A percentile compares a stretch with the other conserved stretches of the same genome.
phyloP scores from a whole-genome alignment of 2,113 vertebrate genomes.

The Electrona antarctica region DNA sequence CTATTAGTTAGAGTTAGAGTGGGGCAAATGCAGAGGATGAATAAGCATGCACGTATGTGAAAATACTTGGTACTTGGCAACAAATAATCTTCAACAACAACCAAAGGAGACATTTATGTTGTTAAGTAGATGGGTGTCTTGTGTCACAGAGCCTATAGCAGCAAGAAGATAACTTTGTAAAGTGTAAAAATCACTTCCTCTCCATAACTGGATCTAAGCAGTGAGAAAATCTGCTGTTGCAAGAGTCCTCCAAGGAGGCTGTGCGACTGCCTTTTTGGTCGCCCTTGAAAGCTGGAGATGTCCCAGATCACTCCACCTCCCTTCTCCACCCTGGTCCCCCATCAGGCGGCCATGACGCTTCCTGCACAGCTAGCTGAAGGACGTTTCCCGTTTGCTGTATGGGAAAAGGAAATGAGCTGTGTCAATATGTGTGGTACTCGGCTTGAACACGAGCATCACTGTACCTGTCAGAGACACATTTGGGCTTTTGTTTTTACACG shows the following conservation, averaged over 20 bases:
- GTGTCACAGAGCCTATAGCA: neutral
- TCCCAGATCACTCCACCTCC: slow-evolving; percentile 38
- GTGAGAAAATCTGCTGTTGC: slow-evolving; percentile 7
- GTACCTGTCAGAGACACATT: neutral
- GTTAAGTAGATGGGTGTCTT: neutral
- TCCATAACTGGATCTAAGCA: slow-evolving; percentile 19
- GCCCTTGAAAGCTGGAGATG: slow-evolving; percentile 63
- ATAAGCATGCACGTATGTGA: no score
- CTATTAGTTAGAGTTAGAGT: no score
- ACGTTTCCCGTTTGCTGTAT: slow-evolving; percentile 68
- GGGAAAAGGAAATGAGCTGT: slow-evolving; percentile 77
- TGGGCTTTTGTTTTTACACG: no score
- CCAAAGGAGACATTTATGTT: neutral
- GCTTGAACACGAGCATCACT: slow-evolving; percentile 41
- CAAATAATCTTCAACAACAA: neutral
- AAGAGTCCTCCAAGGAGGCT: slow-evolving; percentile 46
- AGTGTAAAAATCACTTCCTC: slow-evolving; percentile 36
- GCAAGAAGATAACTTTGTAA: neutral
- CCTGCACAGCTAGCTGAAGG: slow-evolving; percentile 67
- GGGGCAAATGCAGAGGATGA: no score
- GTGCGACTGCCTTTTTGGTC: slow-evolving; percentile 53
- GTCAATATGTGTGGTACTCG: slow-evolving; percentile 65
- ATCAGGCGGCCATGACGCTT: slow-evolving; percentile 35
- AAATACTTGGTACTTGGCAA: no score
- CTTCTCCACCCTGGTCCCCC: slow-evolving; percentile 32